Evolutionary conservation across 2,113 vertebrate genomes (phyloP).

Genomic region (Sylvicapra grimmia): DNA sequence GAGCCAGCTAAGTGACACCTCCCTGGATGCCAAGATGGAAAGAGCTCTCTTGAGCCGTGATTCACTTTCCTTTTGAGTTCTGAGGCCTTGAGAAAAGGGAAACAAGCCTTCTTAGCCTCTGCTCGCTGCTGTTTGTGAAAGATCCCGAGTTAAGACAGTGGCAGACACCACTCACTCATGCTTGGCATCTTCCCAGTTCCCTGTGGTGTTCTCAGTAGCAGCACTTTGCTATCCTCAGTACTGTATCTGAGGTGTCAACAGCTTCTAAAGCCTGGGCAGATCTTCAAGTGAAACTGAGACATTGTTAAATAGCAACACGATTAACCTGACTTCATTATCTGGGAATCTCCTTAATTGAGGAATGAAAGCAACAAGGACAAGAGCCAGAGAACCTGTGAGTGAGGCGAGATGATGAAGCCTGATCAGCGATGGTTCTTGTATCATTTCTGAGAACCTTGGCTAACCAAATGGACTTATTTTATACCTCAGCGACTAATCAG

Average conservation of each 20-base stretch:
- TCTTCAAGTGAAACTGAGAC: slow-evolving; percentile 57
- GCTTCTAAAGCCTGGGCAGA: slow-evolving; percentile 41
- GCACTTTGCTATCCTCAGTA: slow-evolving; percentile 1
- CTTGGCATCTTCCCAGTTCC: neutral
- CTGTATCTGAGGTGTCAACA: slow-evolving; percentile 53
- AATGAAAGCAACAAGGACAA: neutral
- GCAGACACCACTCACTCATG: neutral
- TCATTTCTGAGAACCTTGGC: neutral
- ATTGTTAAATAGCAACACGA: slow-evolving; percentile 18
- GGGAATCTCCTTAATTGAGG: slow-evolving; percentile 34
- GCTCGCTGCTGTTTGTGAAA: neutral
- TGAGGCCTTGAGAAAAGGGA: neutral
- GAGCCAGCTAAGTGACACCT: slow-evolving; percentile 3
- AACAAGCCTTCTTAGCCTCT: neutral
- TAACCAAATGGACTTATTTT: neutral
- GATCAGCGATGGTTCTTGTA: neutral
- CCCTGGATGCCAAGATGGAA: slow-evolving; percentile 1
- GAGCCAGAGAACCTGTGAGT: neutral
- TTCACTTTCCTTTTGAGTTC: neutral
- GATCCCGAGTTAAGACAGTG: neutral
- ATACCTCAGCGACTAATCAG: neutral
- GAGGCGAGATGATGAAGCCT: neutral
- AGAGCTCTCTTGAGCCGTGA: neutral
- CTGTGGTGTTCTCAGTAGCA: neutral
- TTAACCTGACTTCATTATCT: slow-evolving; percentile 43